Evolutionary conservation across 53 echinoderm and acorn worm genomes (phyloP).

Genomic region (Paracentrotus lividus): DNA sequence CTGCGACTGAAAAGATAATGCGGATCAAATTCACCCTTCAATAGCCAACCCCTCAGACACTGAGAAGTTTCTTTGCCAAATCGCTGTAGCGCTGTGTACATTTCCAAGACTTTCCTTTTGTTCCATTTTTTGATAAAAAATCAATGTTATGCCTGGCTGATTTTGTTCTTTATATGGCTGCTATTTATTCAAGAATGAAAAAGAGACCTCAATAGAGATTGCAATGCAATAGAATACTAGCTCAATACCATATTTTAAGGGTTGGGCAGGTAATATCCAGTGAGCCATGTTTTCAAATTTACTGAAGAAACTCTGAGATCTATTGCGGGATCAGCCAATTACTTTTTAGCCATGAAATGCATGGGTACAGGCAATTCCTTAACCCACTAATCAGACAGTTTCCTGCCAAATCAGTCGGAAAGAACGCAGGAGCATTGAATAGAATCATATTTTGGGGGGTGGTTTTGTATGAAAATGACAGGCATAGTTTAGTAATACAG

Average conservation of each 20-base stretch:
- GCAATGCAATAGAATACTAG: neutral
- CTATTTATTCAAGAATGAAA: neutral
- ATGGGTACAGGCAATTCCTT: slow-evolving; percentile 35
- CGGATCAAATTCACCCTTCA: slow-evolving; percentile 9
- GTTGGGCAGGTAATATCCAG: neutral
- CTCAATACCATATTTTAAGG: neutral
- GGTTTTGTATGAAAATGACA: neutral
- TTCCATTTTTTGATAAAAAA: neutral
- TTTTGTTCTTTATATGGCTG: neutral
- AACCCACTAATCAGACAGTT: slow-evolving; percentile 18
- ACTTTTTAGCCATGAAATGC: neutral
- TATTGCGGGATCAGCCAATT: neutral
- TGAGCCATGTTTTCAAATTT: neutral
- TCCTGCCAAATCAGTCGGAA: slow-evolving; percentile 42
- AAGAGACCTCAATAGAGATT: neutral
- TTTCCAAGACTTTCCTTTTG: neutral
- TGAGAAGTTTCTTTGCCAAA: neutral
- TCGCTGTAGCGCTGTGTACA: neutral
- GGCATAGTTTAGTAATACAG: neutral
- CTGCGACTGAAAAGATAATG: slow-evolving; percentile 12
- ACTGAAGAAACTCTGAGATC: neutral
- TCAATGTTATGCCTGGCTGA: slow-evolving; percentile 32
- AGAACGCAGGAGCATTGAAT: neutral
- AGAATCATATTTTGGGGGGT: neutral
- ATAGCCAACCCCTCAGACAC: neutral